These are phyloP conservation scores for Chrysolina oricalcia DNA, from an alignment of 2,888 invertebrate species.

Conservation along the genomic window DNA sequence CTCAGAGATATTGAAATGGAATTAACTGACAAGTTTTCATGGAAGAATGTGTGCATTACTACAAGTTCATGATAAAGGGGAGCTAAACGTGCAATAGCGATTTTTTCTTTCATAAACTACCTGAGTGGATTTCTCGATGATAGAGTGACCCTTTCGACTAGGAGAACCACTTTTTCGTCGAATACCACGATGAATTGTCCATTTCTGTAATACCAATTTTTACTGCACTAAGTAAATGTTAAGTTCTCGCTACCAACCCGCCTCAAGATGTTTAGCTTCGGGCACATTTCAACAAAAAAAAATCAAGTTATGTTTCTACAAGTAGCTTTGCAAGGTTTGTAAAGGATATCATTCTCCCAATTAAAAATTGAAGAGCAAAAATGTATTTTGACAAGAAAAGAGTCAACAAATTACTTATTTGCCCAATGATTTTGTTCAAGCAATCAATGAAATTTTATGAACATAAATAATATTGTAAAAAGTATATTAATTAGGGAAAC, in stretches of 20 bases:
- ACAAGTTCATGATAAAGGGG: slow-evolving; percentile 4
- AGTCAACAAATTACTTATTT: too few relatives aligned
- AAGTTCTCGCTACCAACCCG: slow-evolving; percentile 20
- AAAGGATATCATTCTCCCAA: too few relatives aligned
- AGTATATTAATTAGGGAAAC: too few relatives aligned
- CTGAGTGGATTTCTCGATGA: slow-evolving; percentile 74
- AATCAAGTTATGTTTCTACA: neutral
- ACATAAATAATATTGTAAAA: too few relatives aligned
- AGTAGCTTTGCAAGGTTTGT: neutral
- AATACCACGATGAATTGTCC: slow-evolving; percentile 87
- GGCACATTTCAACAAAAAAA: neutral
- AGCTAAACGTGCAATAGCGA: slow-evolving; percentile 12
- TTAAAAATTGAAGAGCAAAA: too few relatives aligned
- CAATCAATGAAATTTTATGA: too few relatives aligned
- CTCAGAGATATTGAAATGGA: neutral
- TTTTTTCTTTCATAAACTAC: slow-evolving; percentile 66
- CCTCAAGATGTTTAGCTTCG: slow-evolving; percentile 10
- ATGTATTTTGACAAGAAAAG: too few relatives aligned
- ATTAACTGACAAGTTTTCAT: slow-evolving; percentile 12
- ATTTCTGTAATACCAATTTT: slow-evolving; percentile 77
- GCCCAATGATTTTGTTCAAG: too few relatives aligned
- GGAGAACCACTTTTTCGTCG: slow-evolving; percentile 80
- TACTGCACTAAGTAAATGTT: slow-evolving; percentile 35
- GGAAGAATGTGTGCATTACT: slow-evolving; percentile 4
- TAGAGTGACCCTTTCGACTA: slow-evolving; percentile 73